These are phyloP conservation scores for Jacana jacana DNA, from an alignment of 2,113 vertebrate genomes.

Conservation along the genomic window DNA sequence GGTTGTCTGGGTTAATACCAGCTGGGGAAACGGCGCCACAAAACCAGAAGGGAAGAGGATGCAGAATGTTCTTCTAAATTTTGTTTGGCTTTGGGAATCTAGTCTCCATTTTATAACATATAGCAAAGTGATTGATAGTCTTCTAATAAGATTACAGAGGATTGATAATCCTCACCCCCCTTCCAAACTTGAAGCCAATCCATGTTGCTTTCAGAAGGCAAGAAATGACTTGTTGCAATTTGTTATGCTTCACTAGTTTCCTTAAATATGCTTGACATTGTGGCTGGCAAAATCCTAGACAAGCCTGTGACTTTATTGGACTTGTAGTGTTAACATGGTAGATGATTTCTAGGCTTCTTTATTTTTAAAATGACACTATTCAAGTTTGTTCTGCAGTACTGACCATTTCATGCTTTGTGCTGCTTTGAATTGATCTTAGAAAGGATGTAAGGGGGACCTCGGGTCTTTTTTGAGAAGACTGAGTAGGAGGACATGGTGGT, in stretches of 20 bases:
- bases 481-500: not conserved
- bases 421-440: not conserved
- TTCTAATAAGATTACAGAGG: not conserved
- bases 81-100: not conserved
- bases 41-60: not conserved
- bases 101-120: not conserved
- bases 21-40: not conserved
- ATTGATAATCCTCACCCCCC: not conserved
- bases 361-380: not conserved
- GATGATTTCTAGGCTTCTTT: not conserved
- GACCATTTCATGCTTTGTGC: not conserved
- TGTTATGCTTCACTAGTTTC: not conserved
- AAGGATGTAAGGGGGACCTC: not conserved
- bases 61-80: not conserved
- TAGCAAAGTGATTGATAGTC: not conserved
- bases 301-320: not conserved
- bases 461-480: not conserved
- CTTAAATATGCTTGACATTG: not conserved
- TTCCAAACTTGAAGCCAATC: not conserved
- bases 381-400: not conserved
- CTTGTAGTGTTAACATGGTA: not conserved
- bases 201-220: not conserved
- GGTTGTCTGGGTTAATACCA: constrained; percentile 6
- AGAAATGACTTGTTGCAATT: fast-evolving
- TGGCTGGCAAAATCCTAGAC: not conserved